phyloP scores from a whole-genome alignment of 1,140 invertebrate genomes.

The Phymorhynchus buccinoides region DNA sequence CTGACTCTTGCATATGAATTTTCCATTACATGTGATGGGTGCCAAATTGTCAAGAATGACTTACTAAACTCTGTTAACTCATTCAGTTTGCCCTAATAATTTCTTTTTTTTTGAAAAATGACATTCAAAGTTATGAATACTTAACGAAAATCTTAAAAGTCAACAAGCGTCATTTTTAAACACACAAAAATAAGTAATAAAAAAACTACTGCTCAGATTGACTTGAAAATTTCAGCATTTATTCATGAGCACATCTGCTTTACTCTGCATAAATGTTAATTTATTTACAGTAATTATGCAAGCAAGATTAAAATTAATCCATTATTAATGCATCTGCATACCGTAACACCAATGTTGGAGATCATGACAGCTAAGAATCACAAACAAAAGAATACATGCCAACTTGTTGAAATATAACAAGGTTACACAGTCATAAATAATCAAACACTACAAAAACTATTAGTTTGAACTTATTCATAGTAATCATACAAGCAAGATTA shows the following conservation, averaged over 20 bases:
- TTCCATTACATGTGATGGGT: neutral
- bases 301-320: neutral
- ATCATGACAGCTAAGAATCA: neutral
- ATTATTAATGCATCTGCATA: neutral
- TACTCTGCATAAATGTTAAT: neutral
- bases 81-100: neutral
- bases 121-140: neutral
- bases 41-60: neutral
- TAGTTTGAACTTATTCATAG: too few relatives aligned
- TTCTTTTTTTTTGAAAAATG: neutral
- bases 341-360: neutral
- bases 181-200: neutral
- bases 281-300: neutral
- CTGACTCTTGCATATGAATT: neutral
- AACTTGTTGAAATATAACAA: too few relatives aligned
- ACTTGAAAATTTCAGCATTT: neutral
- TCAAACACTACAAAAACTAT: too few relatives aligned
- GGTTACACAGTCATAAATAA: neutral
- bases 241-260: neutral
- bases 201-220: neutral
- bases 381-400: neutral
- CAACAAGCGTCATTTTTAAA: neutral
- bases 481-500: too few relatives aligned
- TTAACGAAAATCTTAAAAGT: neutral
- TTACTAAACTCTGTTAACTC: neutral